Percentiles rank a stretch among this genome's conserved stretches.
These are phyloP conservation scores for Tokudaia tokunoshimensis DNA, from an alignment of 2,797 vertebrate species.

Conservation along the genomic window DNA sequence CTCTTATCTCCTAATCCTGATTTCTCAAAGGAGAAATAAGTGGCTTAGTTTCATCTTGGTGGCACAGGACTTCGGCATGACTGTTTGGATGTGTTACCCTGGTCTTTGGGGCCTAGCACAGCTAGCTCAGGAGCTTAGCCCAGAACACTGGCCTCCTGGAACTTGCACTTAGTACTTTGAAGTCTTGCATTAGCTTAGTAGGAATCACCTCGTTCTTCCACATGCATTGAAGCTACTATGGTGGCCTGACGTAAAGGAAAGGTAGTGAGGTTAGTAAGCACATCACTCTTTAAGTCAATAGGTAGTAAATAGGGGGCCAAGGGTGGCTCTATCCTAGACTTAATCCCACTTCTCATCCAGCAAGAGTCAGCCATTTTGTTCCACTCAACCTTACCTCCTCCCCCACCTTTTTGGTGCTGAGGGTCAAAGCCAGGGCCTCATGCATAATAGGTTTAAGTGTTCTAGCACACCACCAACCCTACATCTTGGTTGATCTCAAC, in stretches of 20 bases:
- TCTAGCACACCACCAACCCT: not conserved
- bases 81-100: not conserved
- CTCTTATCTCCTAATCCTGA: not conserved
- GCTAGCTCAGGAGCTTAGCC: not conserved
- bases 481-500: not conserved
- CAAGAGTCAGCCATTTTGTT: not conserved
- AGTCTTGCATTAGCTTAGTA: not conserved
- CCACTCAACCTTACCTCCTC: not conserved
- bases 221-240: not conserved
- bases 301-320: not conserved
- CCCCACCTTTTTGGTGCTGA: not conserved
- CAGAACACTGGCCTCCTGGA: not conserved
- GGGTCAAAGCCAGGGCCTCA: not conserved
- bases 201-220: not conserved
- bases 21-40: conserved; percentile 6
- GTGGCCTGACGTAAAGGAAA: not conserved
- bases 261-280: not conserved
- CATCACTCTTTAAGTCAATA: not conserved
- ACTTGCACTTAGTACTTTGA: not conserved
- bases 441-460: too few relatives aligned
- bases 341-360: not conserved
- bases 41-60: not conserved
- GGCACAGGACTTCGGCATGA: not conserved
- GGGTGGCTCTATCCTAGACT: not conserved
- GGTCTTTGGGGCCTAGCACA: not conserved